A percentile compares a stretch with the other conserved stretches of the same genome.
These are phyloP conservation scores for Patiria pectinifera DNA, from an alignment of 53 echinoderm and acorn worm genomes.

Conservation along the genomic window DNA sequence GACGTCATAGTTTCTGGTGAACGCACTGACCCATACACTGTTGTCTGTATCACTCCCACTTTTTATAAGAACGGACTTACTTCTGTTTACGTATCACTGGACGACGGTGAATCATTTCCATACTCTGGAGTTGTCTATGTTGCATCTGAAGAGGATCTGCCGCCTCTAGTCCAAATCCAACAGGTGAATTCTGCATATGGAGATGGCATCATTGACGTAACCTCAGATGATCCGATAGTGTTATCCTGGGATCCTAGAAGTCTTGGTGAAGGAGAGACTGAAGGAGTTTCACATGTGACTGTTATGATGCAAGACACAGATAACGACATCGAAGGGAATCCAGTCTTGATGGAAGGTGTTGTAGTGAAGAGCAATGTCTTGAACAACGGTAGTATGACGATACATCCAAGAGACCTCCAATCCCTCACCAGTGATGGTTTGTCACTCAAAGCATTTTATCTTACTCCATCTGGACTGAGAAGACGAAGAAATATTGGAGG, in stretches of 20 bases:
- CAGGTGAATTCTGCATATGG: constrained; percentile 14
- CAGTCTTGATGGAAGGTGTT: constrained; percentile 45
- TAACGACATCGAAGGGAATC: constrained; percentile 39
- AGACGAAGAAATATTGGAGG: background rate
- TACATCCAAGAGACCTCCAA: background rate
- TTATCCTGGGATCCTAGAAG: constrained; percentile 62
- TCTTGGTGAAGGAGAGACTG: too few species aligned
- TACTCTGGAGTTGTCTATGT: constrained; percentile 71
- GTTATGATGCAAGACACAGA: constrained; percentile 35
- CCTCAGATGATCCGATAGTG: constrained; percentile 21
- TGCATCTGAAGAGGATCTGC: constrained; percentile 58
- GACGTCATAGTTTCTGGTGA: constrained; percentile 46
- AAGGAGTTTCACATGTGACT: constrained; percentile 9
- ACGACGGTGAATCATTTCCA: constrained; percentile 54
- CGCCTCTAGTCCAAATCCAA: constrained; percentile 36
- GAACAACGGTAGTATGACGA: constrained; percentile 37
- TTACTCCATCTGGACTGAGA: background rate
- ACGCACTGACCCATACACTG: constrained; percentile 29
- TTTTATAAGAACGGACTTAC: constrained; percentile 59
- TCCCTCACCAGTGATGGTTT: background rate
- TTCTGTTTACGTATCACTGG: constrained; percentile 62
- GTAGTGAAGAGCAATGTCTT: background rate
- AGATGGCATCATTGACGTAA: constrained; percentile 29
- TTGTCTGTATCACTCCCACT: constrained; percentile 68
- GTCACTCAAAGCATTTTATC: background rate